Percentiles rank a stretch among this genome's conserved stretches.
Conservation (phyloP, 1,140 invertebrate genomes). For the Drosophila tsacasi region DNA sequence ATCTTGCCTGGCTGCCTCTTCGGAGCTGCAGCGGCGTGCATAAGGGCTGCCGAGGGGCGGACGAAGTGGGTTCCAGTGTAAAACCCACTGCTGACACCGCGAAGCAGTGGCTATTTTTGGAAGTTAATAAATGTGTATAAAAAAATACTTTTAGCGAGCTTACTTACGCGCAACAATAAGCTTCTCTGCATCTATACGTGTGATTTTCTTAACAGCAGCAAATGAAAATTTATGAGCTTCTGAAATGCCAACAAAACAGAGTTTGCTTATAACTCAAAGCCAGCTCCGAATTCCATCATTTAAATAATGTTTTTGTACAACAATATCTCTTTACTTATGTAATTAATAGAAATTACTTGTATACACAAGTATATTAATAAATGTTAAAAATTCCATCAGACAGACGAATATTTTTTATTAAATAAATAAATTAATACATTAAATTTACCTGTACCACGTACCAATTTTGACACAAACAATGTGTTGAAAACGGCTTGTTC, state of each 20-base stretch:
- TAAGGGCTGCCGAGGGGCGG: slow-evolving; percentile 8
- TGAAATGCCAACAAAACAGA: not conserved
- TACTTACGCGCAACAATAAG: slow-evolving; percentile 56
- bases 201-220: not conserved
- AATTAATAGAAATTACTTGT: too few relatives aligned
- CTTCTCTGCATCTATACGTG: slow-evolving; percentile 59
- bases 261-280: not conserved
- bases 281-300: not conserved
- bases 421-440: too few relatives aligned
- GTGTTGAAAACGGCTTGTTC: too few relatives aligned
- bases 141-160: not conserved
- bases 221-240: slow-evolving; percentile 20
- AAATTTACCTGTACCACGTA: too few relatives aligned
- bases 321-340: too few relatives aligned
- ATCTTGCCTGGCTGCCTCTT: slow-evolving; percentile 38
- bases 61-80: not conserved
- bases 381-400: too few relatives aligned
- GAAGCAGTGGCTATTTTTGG: slow-evolving; percentile 40
- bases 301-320: too few relatives aligned
- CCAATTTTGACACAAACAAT: too few relatives aligned
- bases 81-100: slow-evolving; percentile 8
- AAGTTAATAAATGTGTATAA: not conserved
- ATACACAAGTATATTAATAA: too few relatives aligned
- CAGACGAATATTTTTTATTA: too few relatives aligned
- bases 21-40: not conserved